phyloP scores from a whole-genome alignment of 2,888 invertebrate species.

The Drosophila sordidula region DNA sequence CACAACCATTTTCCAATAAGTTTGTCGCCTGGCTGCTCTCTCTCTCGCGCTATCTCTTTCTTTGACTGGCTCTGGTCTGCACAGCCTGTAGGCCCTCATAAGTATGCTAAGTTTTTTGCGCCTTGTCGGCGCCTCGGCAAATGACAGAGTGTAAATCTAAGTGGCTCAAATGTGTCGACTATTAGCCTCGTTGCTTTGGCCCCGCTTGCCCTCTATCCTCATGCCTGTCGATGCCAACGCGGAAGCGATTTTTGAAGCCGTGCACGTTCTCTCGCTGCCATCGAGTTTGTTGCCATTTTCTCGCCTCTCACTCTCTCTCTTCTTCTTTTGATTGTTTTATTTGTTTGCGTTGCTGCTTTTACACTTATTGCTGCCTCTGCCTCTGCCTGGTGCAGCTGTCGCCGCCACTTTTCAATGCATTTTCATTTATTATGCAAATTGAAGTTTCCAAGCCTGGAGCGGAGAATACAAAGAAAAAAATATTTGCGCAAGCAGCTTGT shows the following conservation, averaged over 20 bases:
- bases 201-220: background rate
- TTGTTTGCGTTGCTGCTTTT: constrained; percentile 59
- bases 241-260: constrained; percentile 72
- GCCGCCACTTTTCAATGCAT: constrained; percentile 80
- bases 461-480: constrained; percentile 47
- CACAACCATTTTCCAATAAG: constrained; percentile 75
- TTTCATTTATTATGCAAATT: constrained; percentile 80
- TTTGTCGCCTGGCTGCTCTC: constrained; percentile 58
- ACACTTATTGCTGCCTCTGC: constrained; percentile 70
- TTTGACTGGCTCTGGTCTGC: background rate
- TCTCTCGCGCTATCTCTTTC: background rate
- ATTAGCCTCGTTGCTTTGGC: constrained; percentile 51
- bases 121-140: constrained; percentile 72
- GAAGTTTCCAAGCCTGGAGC: constrained; percentile 69
- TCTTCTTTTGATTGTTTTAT: constrained; percentile 69
- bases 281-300: constrained; percentile 36
- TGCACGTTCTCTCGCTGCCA: constrained; percentile 48
- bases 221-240: constrained; percentile 46
- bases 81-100: constrained; percentile 61
- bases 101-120: constrained; percentile 75
- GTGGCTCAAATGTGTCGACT: constrained; percentile 78
- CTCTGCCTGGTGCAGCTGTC: constrained; percentile 60
- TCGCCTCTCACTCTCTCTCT: background rate
- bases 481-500: constrained; percentile 60
- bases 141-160: constrained; percentile 73